Conservation (phyloP, 2,888 invertebrate genomes). For the Bellardia pandia region DNA sequence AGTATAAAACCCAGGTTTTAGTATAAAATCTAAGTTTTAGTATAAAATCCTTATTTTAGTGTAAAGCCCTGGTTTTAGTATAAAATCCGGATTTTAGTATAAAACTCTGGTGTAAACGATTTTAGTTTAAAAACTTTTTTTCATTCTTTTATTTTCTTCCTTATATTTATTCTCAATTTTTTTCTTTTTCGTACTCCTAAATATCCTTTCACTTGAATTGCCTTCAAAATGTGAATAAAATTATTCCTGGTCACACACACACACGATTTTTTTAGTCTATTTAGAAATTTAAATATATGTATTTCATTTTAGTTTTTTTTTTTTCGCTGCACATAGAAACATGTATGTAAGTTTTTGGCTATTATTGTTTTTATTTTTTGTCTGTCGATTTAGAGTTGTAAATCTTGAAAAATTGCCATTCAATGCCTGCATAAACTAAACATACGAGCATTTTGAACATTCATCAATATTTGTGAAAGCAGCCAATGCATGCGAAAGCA, state of each 20-base stretch:
- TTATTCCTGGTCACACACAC: conserved; percentile 40
- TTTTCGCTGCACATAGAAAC: conserved; percentile 10
- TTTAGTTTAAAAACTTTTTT: neutral
- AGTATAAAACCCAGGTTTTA: too few relatives aligned
- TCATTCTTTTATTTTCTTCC: neutral
- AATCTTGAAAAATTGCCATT: conserved; percentile 82
- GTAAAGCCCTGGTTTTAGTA: too few relatives aligned
- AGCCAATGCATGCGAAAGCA: conserved; percentile 29
- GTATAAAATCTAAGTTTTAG: too few relatives aligned
- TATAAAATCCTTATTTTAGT: too few relatives aligned
- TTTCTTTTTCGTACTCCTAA: neutral
- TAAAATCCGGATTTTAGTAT: too few relatives aligned
- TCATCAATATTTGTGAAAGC: conserved; percentile 69
- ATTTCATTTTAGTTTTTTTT: neutral
- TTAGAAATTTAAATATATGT: neutral
- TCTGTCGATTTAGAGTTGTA: conserved; percentile 76
- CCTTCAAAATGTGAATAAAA: neutral
- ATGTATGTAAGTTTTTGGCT: conserved; percentile 11
- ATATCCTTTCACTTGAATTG: conserved; percentile 45
- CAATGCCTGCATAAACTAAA: conserved; percentile 74
- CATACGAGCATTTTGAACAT: conserved; percentile 76
- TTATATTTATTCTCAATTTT: neutral
- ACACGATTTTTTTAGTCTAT: neutral
- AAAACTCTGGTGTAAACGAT: too few relatives aligned
- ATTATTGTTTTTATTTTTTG: conserved; percentile 4